Evolutionary conservation across 1,140 invertebrate species (phyloP).

Genomic region (Drosophila grimshawi): DNA sequence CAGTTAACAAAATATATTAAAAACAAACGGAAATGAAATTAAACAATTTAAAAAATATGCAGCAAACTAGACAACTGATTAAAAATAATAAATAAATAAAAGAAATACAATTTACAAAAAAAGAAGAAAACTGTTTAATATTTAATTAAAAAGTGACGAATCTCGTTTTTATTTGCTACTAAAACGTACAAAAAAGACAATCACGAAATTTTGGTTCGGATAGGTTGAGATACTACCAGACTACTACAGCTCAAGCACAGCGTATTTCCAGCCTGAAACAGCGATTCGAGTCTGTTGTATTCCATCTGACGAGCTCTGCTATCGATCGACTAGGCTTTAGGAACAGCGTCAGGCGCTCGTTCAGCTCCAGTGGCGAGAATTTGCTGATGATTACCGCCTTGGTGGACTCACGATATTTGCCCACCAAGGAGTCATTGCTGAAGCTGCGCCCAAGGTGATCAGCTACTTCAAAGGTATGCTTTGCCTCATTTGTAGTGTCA

Average conservation of each 20-base stretch:
- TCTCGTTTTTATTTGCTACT: slow-evolving; percentile 72
- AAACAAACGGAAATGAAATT: slow-evolving; percentile 31
- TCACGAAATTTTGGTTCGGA: slow-evolving; percentile 17
- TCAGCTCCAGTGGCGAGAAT: slow-evolving; percentile 76
- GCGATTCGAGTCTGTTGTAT: slow-evolving; percentile 67
- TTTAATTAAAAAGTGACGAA: slow-evolving; percentile 21
- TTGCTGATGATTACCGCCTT: slow-evolving; percentile 77
- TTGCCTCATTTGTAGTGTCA: slow-evolving; percentile 64
- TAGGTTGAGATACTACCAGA: neutral
- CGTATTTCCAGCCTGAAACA: slow-evolving; percentile 78
- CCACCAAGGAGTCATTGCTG: slow-evolving; percentile 59
- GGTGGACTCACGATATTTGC: slow-evolving; percentile 70
- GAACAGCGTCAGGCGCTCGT: slow-evolving; percentile 72
- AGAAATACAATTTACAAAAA: slow-evolving; percentile 28
- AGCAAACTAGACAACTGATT: slow-evolving; percentile 46
- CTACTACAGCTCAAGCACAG: slow-evolving; percentile 52
- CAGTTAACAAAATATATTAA: slow-evolving; percentile 50
- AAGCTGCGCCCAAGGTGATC: slow-evolving; percentile 66
- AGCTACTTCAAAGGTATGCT: slow-evolving; percentile 59
- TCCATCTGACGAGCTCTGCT: slow-evolving; percentile 76
- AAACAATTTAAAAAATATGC: slow-evolving; percentile 38
- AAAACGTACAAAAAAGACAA: slow-evolving; percentile 70
- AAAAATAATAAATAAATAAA: slow-evolving; percentile 54
- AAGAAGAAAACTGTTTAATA: slow-evolving; percentile 16
- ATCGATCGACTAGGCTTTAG: slow-evolving; percentile 80